phyloP scores from a whole-genome alignment of 2,797 vertebrate species.

The Sciurus carolinensis region DNA sequence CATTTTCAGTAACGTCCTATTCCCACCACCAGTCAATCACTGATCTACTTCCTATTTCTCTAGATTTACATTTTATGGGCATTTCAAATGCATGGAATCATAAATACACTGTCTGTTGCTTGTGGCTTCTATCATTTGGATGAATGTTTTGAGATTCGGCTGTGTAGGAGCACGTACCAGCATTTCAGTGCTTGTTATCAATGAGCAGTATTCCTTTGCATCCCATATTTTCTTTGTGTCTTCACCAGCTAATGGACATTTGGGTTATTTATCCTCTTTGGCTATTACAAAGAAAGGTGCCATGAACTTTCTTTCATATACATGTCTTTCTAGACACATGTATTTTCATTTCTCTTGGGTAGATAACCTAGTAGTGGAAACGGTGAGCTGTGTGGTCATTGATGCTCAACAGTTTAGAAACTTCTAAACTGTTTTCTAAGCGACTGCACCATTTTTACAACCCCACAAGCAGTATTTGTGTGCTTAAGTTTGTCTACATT shows the following conservation, averaged over 20 bases:
- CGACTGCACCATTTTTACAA: background rate
- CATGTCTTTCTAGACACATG: background rate
- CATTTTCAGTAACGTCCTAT: background rate
- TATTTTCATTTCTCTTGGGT: background rate
- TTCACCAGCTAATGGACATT: background rate
- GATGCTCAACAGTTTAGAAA: background rate
- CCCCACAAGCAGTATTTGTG: background rate
- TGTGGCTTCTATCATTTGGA: background rate
- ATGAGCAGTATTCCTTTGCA: background rate
- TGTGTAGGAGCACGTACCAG: background rate
- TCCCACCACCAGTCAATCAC: background rate
- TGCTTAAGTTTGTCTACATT: background rate
- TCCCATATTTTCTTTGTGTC: background rate
- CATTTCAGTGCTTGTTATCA: background rate
- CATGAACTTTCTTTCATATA: background rate
- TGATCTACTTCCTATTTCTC: background rate
- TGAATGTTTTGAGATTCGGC: background rate
- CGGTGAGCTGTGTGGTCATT: background rate
- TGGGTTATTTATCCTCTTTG: background rate
- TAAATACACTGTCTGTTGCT: background rate
- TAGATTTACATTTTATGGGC: background rate
- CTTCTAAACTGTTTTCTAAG: background rate
- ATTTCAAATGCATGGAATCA: background rate
- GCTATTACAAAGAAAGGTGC: background rate
- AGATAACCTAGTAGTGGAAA: background rate